These are phyloP conservation scores for Plectus sambesii DNA, from an alignment of 1,140 invertebrate genomes.

Conservation along the genomic window DNA sequence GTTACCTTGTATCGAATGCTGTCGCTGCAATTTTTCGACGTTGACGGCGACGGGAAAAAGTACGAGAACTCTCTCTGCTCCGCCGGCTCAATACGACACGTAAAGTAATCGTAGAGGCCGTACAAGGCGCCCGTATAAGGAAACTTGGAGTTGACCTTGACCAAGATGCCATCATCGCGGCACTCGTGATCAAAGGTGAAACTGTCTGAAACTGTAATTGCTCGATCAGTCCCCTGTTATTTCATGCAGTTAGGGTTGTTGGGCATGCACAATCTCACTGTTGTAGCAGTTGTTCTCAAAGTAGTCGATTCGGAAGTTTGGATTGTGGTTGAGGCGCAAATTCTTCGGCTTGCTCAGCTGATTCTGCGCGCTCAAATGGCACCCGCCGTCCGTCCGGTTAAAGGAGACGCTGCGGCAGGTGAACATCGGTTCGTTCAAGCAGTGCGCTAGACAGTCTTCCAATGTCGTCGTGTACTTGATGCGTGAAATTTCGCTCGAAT, in stretches of 20 bases:
- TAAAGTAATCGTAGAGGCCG: conserved; percentile 45
- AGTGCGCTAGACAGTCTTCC: conserved; percentile 43
- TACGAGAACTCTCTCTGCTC: conserved; percentile 34
- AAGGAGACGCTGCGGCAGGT: conserved; percentile 39
- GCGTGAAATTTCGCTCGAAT: conserved; percentile 24
- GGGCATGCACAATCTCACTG: conserved; percentile 33
- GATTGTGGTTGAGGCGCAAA: conserved; percentile 44
- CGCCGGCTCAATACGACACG: conserved; percentile 39
- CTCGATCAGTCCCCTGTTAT: too few species aligned
- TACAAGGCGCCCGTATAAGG: conserved; percentile 44
- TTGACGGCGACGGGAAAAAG: conserved; percentile 41
- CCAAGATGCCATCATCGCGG: conserved; percentile 33
- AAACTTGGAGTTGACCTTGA: conserved; percentile 30
- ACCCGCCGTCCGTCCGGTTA: conserved; percentile 42
- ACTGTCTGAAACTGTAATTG: conserved; percentile 37
- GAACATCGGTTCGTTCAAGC: conserved; percentile 36
- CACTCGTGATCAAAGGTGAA: conserved; percentile 39
- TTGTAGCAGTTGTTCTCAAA: conserved; percentile 46
- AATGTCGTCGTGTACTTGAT: conserved; percentile 20
- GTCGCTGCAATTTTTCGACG: conserved; percentile 38
- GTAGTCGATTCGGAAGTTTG: conserved; percentile 43
- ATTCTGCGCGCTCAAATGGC: conserved; percentile 39
- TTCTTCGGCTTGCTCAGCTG: conserved; percentile 39
- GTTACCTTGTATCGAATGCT: conserved; percentile 38
- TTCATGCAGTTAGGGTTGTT: too few species aligned